Conservation (phyloP, 2,797 vertebrate species). For the Acipenser oxyrinchus region DNA sequence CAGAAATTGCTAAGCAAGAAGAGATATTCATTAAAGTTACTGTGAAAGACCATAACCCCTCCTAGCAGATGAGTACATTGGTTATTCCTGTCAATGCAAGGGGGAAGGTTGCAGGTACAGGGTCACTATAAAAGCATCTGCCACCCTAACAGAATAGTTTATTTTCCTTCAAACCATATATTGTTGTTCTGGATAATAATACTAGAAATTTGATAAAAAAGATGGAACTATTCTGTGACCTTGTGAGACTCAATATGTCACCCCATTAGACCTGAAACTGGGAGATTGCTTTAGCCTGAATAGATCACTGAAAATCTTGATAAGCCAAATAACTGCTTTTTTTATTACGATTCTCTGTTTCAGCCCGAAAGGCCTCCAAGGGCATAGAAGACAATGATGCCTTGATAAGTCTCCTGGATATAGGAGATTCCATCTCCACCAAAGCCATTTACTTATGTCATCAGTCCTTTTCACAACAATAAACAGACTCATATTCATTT, state of each 20-base stretch:
- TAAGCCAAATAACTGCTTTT: conserved; percentile 25
- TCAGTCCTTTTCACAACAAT: no score
- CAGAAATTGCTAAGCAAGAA: no score
- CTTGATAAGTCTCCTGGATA: no score
- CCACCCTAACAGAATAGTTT: conserved; percentile 25
- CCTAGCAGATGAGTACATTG: no score
- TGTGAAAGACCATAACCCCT: no score
- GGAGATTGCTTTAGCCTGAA: conserved; percentile 23
- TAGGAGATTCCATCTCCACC: no score
- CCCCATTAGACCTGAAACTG: conserved; percentile 26
- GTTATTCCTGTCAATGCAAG: no score
- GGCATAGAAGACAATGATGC: no score
- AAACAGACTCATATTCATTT: no score
- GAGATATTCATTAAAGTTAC: no score
- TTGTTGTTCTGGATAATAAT: conserved; percentile 36
- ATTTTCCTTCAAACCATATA: conserved; percentile 23
- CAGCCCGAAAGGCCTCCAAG: neutral
- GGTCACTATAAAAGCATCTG: conserved; percentile 17
- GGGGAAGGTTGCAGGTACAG: conserved; percentile 11
- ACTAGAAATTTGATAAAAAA: conserved; percentile 50
- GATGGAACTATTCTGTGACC: conserved; percentile 43
- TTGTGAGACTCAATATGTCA: conserved; percentile 38
- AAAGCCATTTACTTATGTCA: no score
- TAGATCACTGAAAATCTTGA: conserved; percentile 21
- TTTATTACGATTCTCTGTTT: conserved; percentile 2